A percentile compares a stretch with the other conserved stretches of the same genome.
These are phyloP conservation scores for Trachelus stipa DNA, from an alignment of 2,888 invertebrate genomes.

Conservation along the genomic window DNA sequence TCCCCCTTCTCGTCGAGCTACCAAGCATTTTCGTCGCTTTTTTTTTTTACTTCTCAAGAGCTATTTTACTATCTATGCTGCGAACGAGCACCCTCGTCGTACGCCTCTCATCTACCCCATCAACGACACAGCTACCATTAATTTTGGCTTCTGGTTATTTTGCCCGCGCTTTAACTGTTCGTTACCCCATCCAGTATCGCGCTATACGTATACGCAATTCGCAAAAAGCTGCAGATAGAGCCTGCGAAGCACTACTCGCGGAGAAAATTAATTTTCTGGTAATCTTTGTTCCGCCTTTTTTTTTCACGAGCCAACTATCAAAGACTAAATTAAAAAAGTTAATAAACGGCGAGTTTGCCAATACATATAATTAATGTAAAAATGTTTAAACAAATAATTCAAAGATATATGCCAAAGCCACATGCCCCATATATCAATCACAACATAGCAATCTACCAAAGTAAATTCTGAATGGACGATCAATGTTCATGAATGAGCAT, in stretches of 20 bases:
- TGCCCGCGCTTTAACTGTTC: conserved; percentile 19
- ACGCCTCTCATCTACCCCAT: neutral
- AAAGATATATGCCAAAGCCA: no score
- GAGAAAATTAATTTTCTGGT: neutral
- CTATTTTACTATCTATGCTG: neutral
- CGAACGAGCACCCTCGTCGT: neutral
- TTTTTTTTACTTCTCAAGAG: neutral
- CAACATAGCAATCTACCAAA: no score
- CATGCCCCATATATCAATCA: no score
- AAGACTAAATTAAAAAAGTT: no score
- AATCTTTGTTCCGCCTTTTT: neutral
- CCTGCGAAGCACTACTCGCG: neutral
- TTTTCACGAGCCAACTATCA: neutral
- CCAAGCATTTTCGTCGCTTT: neutral
- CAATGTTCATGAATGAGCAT: no score
- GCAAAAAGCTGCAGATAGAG: neutral
- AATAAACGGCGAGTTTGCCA: no score
- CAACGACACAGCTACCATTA: conserved; percentile 26
- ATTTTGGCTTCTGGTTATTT: conserved; percentile 32
- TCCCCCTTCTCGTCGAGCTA: neutral
- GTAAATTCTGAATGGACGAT: no score
- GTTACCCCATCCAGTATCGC: neutral
- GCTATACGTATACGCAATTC: neutral
- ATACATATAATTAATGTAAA: no score
- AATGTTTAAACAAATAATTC: no score